Percentiles rank a stretch among this genome's conserved stretches.
phyloP scores from a whole-genome alignment of 2,797 vertebrate genomes.

The Buceros bicornis region DNA sequence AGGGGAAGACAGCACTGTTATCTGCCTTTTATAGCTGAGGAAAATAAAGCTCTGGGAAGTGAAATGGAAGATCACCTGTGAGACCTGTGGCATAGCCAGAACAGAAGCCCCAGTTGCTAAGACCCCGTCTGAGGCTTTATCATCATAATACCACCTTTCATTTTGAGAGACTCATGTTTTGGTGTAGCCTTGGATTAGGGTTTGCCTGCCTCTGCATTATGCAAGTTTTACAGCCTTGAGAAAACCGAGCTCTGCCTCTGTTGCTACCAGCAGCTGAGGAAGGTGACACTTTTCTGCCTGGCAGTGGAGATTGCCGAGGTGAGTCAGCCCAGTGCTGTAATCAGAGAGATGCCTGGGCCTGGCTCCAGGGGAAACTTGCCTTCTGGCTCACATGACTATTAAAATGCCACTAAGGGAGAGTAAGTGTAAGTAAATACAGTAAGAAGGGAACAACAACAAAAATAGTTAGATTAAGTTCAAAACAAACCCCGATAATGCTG shows the following conservation, averaged over 20 bases:
- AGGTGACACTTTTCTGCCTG: constrained; percentile 15
- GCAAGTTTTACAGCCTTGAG: background rate
- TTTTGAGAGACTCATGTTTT: background rate
- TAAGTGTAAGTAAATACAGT: background rate
- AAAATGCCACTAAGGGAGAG: background rate
- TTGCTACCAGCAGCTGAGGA: background rate
- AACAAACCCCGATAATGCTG: background rate
- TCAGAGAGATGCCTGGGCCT: background rate
- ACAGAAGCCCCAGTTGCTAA: background rate
- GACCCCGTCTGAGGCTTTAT: background rate
- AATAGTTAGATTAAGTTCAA: background rate
- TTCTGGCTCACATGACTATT: background rate
- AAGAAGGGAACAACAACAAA: background rate
- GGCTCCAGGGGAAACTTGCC: constrained; percentile 1
- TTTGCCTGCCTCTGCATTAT: background rate
- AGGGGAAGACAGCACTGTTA: background rate
- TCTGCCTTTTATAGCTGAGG: background rate
- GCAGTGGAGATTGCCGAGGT: background rate
- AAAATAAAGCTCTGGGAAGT: background rate
- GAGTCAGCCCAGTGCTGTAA: background rate
- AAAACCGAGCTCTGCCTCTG: background rate
- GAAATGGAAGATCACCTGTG: background rate
- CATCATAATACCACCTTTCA: background rate
- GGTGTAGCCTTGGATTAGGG: background rate
- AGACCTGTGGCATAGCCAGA: background rate